Evolutionary conservation across 2,797 vertebrate species (phyloP), one percentile per base, ranked within the genome.

Genomic region (Diglossa cyanea): DNA sequence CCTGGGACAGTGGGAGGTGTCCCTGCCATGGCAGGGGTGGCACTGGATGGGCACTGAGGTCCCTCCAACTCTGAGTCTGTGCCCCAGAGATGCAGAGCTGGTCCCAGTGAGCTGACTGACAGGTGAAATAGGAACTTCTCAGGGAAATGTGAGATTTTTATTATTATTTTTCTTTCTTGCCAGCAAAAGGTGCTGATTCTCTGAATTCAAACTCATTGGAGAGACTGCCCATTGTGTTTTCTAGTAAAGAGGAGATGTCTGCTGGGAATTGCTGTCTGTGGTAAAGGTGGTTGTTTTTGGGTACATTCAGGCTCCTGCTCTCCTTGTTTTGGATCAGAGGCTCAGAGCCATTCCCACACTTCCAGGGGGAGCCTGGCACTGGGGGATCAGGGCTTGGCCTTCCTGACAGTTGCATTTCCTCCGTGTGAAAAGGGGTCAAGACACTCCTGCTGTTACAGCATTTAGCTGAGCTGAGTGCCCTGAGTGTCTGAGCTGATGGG

Each of bases 281-380:
- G 45, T 45, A 10, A 11, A 60, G 67, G 40, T 13, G 31, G n/a
- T 16, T 51, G 54, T 44, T 82, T 31, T 16, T 79, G 11, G 30
- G 70, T 31, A 7, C 45, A 2, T 45, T 67, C 20, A 24, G 25
- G 50, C 44, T 75, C 10, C 48, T 66, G 21, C 25, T 80, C 25
- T 42, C 1, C 17, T 60, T 33, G 13, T 5, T 86, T 40, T 39
- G 54, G 66, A 50, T 42, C 45, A 61, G 74, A 33, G 75, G 3
- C 31, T 79, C 47, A 10, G 51, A 39, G 54, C 48, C 51, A 2
- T 66, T 90, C 70, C 80, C 66, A 50, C 14, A 2, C 10, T 24
- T 24, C 17, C 30, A 35, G 20, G 35, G 47, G 20, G 72, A 25
- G 18, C 58, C 51, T 2, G 1, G 51, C 33, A 1, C 7, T 0